A percentile compares a stretch with the other conserved stretches of the same genome.
phyloP scores from a whole-genome alignment of 2,888 invertebrate species.

The Dolomedes plantarius region DNA sequence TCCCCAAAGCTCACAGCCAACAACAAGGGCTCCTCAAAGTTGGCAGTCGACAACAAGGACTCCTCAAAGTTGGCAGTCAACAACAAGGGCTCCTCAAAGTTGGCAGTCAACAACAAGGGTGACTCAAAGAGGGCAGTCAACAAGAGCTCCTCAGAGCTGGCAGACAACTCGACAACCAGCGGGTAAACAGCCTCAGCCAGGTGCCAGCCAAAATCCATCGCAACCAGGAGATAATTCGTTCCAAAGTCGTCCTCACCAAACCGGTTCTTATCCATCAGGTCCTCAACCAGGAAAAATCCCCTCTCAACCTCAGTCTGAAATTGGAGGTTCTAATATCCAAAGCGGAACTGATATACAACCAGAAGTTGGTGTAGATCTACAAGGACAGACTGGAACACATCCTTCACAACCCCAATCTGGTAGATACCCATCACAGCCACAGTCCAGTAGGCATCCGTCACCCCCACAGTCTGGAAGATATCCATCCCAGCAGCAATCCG shows the following conservation, averaged over 20 bases:
- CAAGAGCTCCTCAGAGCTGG: slow-evolving; percentile 13
- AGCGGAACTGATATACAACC: too few relatives aligned
- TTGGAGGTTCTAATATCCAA: background rate
- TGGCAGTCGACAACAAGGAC: background rate
- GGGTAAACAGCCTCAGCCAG: slow-evolving; percentile 1
- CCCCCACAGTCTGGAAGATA: background rate
- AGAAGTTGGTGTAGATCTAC: too few relatives aligned
- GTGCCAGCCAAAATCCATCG: background rate
- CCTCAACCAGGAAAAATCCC: background rate
- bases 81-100: background rate
- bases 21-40: background rate
- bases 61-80: background rate
- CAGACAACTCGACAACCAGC: background rate
- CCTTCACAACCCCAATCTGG: slow-evolving; percentile 21
- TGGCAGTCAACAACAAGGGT: background rate
- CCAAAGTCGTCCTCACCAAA: background rate
- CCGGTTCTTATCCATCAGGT: background rate
- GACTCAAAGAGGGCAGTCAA: background rate
- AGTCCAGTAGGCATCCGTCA: slow-evolving; percentile 7
- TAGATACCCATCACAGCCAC: background rate
- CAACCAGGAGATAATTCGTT: background rate
- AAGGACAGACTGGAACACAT: background rate
- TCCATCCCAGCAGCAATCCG: background rate
- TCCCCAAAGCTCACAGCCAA: slow-evolving; percentile 16
- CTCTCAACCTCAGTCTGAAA: slow-evolving; percentile 9